phyloP scores from a whole-genome alignment of 2,888 invertebrate species.

The Coremacera marginata region DNA sequence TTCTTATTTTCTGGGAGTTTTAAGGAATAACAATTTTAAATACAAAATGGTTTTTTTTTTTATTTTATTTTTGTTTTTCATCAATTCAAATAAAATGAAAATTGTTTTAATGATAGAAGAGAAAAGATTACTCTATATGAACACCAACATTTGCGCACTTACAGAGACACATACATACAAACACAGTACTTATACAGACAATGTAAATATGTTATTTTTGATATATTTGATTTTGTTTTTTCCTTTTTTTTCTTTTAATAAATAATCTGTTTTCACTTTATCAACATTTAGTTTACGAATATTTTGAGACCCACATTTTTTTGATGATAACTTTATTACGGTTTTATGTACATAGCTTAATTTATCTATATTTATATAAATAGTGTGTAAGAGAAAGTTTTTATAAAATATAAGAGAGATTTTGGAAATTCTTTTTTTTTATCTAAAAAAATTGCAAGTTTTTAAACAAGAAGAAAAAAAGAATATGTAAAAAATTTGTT shows the following conservation, averaged over 20 bases:
- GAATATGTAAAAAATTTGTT: too few species aligned
- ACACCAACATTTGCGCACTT: conserved; percentile 17
- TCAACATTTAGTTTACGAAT: conserved; percentile 15
- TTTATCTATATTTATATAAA: neutral
- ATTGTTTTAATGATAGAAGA: neutral
- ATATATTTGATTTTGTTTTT: neutral
- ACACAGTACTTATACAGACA: conserved; percentile 15
- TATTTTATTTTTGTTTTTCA: neutral
- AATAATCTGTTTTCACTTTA: conserved; percentile 18
- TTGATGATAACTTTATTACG: neutral
- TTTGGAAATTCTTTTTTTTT: too few species aligned
- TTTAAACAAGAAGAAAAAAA: too few species aligned
- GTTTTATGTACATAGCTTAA: neutral
- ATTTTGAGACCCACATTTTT: conserved; percentile 34
- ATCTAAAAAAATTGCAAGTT: too few species aligned
- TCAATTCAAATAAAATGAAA: conserved; percentile 11
- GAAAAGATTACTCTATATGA: conserved; percentile 1
- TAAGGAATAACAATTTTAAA: conserved; percentile 18
- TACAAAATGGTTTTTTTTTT: neutral
- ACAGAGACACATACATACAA: conserved; percentile 1
- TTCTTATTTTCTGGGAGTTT: neutral
- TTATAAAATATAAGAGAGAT: neutral
- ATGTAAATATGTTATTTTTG: conserved; percentile 11
- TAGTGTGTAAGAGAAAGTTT: neutral
- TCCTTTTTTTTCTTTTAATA: neutral